Conservation (phyloP, 2,797 vertebrate species). For the Muscicapa comitata region DNA sequence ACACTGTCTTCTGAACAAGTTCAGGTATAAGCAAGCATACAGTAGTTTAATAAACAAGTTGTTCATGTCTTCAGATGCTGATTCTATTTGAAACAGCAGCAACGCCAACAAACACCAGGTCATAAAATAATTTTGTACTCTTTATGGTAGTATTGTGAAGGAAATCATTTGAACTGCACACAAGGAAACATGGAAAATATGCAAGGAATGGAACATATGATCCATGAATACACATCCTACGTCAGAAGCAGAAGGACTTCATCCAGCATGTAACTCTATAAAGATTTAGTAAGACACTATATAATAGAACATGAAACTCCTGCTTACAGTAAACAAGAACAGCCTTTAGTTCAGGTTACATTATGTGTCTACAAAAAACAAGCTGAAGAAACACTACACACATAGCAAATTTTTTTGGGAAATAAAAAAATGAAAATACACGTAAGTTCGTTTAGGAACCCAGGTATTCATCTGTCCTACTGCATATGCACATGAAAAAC, state of each 20-base stretch:
- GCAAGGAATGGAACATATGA: constrained; percentile 20
- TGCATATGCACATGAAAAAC: background rate
- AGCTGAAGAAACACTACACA: background rate
- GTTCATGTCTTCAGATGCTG: background rate
- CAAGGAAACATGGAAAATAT: constrained; percentile 26
- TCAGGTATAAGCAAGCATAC: background rate
- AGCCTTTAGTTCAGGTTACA: background rate
- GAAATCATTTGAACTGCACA: background rate
- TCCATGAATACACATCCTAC: background rate
- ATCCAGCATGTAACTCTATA: background rate
- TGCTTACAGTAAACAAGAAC: constrained; percentile 14
- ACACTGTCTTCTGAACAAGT: background rate
- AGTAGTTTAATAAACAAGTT: background rate
- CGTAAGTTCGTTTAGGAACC: background rate
- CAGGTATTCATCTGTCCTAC: background rate
- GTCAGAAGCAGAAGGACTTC: background rate
- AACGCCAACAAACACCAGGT: background rate
- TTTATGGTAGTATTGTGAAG: background rate
- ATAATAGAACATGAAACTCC: background rate
- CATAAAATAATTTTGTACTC: background rate
- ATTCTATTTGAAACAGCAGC: background rate
- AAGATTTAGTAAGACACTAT: background rate
- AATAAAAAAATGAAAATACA: background rate
- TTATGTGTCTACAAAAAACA: background rate
- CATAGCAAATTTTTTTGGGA: background rate